Base-by-base conservation (phyloP, 2,113 vertebrate species). In the Leptocoma aspasia region DNA sequence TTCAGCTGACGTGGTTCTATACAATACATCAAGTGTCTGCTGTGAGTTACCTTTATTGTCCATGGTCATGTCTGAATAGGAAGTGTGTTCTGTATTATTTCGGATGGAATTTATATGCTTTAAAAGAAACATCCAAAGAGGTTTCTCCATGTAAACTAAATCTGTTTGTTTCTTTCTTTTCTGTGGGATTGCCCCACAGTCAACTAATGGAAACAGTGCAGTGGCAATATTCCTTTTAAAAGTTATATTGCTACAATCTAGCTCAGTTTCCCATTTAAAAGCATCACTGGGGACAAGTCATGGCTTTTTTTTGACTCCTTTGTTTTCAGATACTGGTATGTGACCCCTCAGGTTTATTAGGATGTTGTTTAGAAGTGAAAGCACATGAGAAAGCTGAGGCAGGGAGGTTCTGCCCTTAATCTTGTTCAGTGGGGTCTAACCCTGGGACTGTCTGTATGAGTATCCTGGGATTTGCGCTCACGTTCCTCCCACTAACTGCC, bases 261-360 rank as follows among this genome's bases (percentile, higher is more conserved):
- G 3, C 77, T 79, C 61, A n/a, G 3, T 64, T 82, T 53, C 12
- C 8, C 30, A 7, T 80, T 69, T 64, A 24, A 64, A 78, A 77
- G 18, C 47, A 27, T 80, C 41, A 10, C 52, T 76, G 39, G 17
- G 57, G 39, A 27, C 23, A 76, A 72, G 14, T 52, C 27, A 13
- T 0, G 0, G 27, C 15, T 53, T 26, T 47, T 60, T 84, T 63
- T 69, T 47, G 8, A 1, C 26, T 84, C 0, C 0, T 33, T 90
- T 76, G 22, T 77, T 80, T 88, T 77, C 53, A 45, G 3, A 18
- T 60, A 21, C 18, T 82, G 39, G 15, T 37, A 2, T 14, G 7
- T 64, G 64, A 39, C 19, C 30, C 19, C 21, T 81, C 15, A 23
- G 4, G 8, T 82, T 61, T 64, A 21, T 78, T 59, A 52, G 59